Evolutionary conservation across 2,888 invertebrate genomes (phyloP).

Genomic region (Caenorhabditis sp.): DNA sequence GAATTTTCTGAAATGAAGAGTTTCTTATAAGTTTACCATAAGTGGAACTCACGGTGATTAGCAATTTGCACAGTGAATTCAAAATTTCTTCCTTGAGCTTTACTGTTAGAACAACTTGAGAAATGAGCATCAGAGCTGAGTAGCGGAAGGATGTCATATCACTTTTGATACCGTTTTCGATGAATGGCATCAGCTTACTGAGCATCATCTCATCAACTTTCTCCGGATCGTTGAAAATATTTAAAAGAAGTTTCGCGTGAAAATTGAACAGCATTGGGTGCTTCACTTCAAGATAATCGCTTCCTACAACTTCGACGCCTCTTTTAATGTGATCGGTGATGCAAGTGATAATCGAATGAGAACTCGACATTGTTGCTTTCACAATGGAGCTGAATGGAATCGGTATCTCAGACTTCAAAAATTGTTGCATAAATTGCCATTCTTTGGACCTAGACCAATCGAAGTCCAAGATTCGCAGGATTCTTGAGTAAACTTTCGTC

Average conservation of each 20-base stretch:
- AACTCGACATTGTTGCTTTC: conserved; percentile 45
- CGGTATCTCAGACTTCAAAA: conserved; percentile 46
- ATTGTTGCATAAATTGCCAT: conserved; percentile 72
- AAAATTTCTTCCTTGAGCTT: conserved; percentile 53
- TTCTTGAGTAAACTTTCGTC: conserved; percentile 84
- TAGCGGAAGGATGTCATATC: conserved; percentile 45
- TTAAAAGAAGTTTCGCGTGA: conserved; percentile 81
- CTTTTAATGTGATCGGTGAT: conserved; percentile 47
- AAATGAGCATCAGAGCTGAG: conserved; percentile 54
- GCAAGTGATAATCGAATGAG: conserved; percentile 45
- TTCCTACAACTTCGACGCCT: conserved; percentile 46
- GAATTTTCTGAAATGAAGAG: conserved; percentile 53
- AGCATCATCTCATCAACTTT: conserved; percentile 78
- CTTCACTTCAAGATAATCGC: conserved; percentile 44
- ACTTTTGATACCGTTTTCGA: conserved; percentile 61
- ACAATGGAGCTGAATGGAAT: conserved; percentile 57
- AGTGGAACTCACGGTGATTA: conserved; percentile 48
- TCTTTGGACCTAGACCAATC: conserved; percentile 68
- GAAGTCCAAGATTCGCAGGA: conserved; percentile 81
- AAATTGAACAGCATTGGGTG: conserved; percentile 82
- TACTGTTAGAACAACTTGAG: conserved; percentile 55
- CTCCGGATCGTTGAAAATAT: conserved; percentile 77
- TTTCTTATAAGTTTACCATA: not conserved
- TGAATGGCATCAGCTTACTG: conserved; percentile 61
- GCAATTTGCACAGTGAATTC: conserved; percentile 52